Conservation (phyloP, 2,888 invertebrate species). For the Drosophila nigricruria region DNA sequence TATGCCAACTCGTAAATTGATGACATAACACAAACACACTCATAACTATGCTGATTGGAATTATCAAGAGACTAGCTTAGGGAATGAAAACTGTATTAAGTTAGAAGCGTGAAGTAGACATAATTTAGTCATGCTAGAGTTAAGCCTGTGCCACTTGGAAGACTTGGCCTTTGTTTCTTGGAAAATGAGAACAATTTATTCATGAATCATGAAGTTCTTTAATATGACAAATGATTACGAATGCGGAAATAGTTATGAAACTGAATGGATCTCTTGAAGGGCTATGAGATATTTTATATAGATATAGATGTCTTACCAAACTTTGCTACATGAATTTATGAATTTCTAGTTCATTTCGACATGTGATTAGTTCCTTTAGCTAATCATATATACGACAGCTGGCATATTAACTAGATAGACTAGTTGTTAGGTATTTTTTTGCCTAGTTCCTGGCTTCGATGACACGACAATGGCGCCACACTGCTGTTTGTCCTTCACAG, state of each 20-base stretch:
- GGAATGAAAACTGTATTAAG: not conserved
- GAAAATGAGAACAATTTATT: conserved; percentile 9
- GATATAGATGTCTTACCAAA: not conserved
- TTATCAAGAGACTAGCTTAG: not conserved
- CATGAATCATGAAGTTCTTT: conserved; percentile 14
- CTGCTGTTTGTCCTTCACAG: conserved; percentile 22
- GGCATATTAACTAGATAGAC: conserved; percentile 4
- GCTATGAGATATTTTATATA: not conserved
- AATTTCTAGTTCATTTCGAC: not conserved
- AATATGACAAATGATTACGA: not conserved
- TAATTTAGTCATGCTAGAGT: not conserved
- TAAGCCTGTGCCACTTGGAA: conserved; percentile 1
- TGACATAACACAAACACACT: conserved; percentile 43
- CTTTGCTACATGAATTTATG: not conserved
- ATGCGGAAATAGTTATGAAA: conserved; percentile 4
- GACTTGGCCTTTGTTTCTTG: not conserved
- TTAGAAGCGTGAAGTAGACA: not conserved
- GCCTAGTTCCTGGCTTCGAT: conserved; percentile 25
- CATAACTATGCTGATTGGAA: conserved; percentile 30
- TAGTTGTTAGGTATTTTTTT: conserved; percentile 19
- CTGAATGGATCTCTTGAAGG: not conserved
- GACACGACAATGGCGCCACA: conserved; percentile 46
- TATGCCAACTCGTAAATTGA: conserved; percentile 34
- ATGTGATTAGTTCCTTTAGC: not conserved
- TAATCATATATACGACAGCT: not conserved